Base-by-base conservation (phyloP, 2,888 invertebrate species). In the Plebejus argus region DNA sequence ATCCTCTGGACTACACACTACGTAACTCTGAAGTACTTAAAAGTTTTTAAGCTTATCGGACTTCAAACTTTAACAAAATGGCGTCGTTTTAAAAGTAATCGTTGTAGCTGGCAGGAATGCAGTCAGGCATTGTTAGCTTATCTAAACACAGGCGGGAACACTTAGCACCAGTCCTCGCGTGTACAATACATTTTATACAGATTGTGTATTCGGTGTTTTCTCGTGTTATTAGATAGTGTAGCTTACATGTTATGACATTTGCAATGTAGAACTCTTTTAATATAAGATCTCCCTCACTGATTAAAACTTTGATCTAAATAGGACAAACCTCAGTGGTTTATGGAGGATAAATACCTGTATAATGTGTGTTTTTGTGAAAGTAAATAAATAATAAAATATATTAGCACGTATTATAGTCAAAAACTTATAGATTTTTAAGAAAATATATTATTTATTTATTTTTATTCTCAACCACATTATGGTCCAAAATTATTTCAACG, bases 71-170 rank as follows among this genome's bases (percentile, higher is more conserved):
- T 45, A 49, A 70, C 53, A 53, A 70, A 33, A 39, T 71, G 56
- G 70, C 33, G 56, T 74, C 81, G 83, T 84, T 83, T 86, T 84
- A 88, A 85, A 87, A 89, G 89, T 87, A 87, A 86, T 88, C 84
- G 80, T 82, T 82, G 85, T 84, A 81, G 84, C 85, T 82, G 82
- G 82, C 81, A 82, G 90, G 91, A 91, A 92, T 92, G 90, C 86
- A 85, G 86, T 81, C 84, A 79, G 79, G 84, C 84, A 86, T 86
- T 87, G 83, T 88, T 88, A 87, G 85, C 89, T 90, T 91, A 90
- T 90, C 89, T 91, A 89, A 91, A 91, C 89, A 89, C 81, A 61
- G 61, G 61, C 61, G 61, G 61, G 23, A 61, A 61, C 61, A 61
- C 61, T 61, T 61, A 61, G 61, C 61, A 61, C 61, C 61, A 23